A percentile compares a stretch with the other conserved stretches of the same genome.
phyloP scores from a whole-genome alignment of 1,140 invertebrate genomes.

The Drosophila ogumai region DNA sequence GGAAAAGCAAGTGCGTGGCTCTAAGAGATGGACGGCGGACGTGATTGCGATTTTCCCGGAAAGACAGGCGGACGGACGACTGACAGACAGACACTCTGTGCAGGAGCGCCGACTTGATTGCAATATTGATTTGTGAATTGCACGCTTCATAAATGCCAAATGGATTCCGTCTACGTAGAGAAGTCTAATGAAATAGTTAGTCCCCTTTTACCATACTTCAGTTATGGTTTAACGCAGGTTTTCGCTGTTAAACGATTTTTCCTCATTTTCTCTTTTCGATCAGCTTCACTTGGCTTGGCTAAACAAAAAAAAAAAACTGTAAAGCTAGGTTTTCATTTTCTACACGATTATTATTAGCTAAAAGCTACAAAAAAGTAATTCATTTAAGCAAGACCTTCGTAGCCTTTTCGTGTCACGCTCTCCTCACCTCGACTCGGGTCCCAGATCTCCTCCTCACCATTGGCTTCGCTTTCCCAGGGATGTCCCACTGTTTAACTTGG shows the following conservation, averaged over 20 bases:
- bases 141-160: slow-evolving; percentile 11
- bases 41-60: slow-evolving; percentile 32
- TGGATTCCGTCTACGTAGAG: no score
- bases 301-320: not conserved
- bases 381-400: not conserved
- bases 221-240: not conserved
- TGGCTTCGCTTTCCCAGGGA: not conserved
- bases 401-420: slow-evolving; percentile 23
- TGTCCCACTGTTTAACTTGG: slow-evolving; percentile 41
- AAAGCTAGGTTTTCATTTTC: not conserved
- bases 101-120: slow-evolving; percentile 7
- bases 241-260: no score
- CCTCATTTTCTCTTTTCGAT: no score
- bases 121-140: slow-evolving; percentile 39
- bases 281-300: not conserved
- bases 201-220: no score
- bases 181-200: not conserved
- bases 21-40: slow-evolving; percentile 36
- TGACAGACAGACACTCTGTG: slow-evolving; percentile 15
- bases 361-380: no score
- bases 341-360: not conserved
- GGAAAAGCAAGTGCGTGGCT: slow-evolving; percentile 5
- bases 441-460: not conserved
- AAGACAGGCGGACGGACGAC: not conserved
- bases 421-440: not conserved